Evolutionary conservation across 2,888 invertebrate species (phyloP), one percentile per base, ranked within the genome.

Genomic region (Metallyticus violacea): DNA sequence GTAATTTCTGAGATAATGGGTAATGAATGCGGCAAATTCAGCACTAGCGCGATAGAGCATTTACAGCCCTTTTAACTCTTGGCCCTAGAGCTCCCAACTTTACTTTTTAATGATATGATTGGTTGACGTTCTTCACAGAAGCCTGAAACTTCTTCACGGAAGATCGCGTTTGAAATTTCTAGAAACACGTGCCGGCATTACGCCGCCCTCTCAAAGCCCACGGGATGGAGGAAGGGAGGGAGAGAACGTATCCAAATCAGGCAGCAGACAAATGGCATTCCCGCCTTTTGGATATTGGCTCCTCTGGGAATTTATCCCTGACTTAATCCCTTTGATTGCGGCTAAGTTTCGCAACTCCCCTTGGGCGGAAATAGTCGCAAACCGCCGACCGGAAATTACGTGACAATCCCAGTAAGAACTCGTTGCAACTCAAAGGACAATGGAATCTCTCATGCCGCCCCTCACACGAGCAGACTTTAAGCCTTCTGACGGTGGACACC

Each of bases 381-480:
- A 79, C 85, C 86, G 26, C 77, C 79, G 83, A 83, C 86, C 86
- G 86, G 86, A 86, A 86, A 86, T 86, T 86, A 79, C 86, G 76
- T 86, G 83, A 86, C 86, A 86, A 86, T 86, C 79, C 86, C 84
- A 86, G 82, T 40, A 85, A 40, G 40, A 81, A 26, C 40, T 81
- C 30, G 30, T 81, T 80, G 79, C 27, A 81, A 40, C 81, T 81
- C 40, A 81, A 81, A 81, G 81, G 30, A 81, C 81, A 81, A 81
- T 81, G 30, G 40, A 62, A 62, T 62, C 40, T 62, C 40, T 62
- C 40, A n/a, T n/a, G n/a, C n/a, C n/a, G n/a, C n/a, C n/a, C n/a
- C n/a, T n/a, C n/a, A n/a, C n/a, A n/a, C n/a, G n/a, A n/a, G n/a
- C n/a, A 62, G 40, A 9, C 40, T 62, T 62, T 62, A 62, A 62